Conservation (phyloP, 2,113 vertebrate genomes). For the Lycocorax pyrrhopterus region DNA sequence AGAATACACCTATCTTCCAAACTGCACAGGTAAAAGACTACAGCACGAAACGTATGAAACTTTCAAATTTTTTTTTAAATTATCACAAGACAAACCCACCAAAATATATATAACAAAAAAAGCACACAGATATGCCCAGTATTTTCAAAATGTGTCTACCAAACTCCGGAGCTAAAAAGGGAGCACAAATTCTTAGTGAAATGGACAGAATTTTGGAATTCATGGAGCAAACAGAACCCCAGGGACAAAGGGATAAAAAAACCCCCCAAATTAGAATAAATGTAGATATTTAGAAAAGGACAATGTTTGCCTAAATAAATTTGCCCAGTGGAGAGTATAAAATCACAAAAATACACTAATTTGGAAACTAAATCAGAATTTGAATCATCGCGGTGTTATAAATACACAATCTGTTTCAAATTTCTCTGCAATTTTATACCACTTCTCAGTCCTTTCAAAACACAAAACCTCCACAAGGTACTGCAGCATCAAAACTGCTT, state of each 20-base stretch:
- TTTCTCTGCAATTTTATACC: neutral
- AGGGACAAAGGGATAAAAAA: neutral
- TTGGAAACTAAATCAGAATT: neutral
- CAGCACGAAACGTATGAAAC: neutral
- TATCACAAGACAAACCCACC: neutral
- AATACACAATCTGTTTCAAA: neutral
- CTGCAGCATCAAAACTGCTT: neutral
- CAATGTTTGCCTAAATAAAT: neutral
- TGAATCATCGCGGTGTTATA: neutral
- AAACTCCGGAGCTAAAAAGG: neutral
- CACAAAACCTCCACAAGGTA: neutral
- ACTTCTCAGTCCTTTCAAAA: neutral
- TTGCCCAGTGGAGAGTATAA: neutral
- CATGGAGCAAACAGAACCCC: neutral
- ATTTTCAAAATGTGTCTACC: neutral
- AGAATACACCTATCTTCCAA: neutral
- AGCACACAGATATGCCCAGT: neutral
- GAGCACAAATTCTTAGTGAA: neutral
- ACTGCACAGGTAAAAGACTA: neutral
- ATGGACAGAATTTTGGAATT: neutral
- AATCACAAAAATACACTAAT: neutral
- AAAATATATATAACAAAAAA: neutral
- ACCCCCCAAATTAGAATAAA: neutral
- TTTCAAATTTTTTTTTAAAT: neutral
- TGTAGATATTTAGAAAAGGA: neutral